Evolutionary conservation across 1,140 invertebrate genomes (phyloP), one percentile per base, ranked within the genome.

Genomic region (Panagrolaimus sp.): DNA sequence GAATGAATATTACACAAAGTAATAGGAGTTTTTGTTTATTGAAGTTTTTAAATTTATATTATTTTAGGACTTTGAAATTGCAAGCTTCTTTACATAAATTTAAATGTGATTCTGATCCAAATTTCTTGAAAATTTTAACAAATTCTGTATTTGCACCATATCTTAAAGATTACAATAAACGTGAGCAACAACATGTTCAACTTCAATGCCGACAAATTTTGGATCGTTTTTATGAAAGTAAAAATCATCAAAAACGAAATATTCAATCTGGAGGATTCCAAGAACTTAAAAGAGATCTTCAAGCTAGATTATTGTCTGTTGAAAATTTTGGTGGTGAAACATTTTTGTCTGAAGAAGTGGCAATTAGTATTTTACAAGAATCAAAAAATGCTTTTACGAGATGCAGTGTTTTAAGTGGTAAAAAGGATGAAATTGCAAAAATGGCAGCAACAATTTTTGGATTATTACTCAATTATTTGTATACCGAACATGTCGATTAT

Each of bases 261-360:
- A 88, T 90, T 43, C 88, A 88, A 76, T 86, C 86, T 67, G 88
- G 87, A 79, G 87, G 89, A 88, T 89, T 85, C 84, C 83, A 83
- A 72, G 74, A 96, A 74, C 86, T 98, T 12, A 88, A 91, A 24
- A 86, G 94, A 70, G 94, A 97, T 82, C 85, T 98, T 65, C 93
- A 97, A 86, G 93, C 93, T 9, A 90, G 93, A 4, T 90, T 98
- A 73, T 91, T 81, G 91, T 92, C 38, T 67, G 85, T 87, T 68
- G 94, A 97, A 84, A 92, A 95, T 84, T 96, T 94, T 84, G 92
- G 93, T 1, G 94, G 94, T 0, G 94, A 98, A 85, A 97, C 93
- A 0, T 97, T 98, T 83, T 86, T 98, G 1, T 96, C 93, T 0
- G 94, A 97, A 84, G 92, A 96, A 83, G 87, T 98, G n/a, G 93